Percentiles rank a stretch among this genome's conserved stretches.
phyloP scores from a whole-genome alignment of 2,113 vertebrate genomes.

The Pluvialis apricaria region DNA sequence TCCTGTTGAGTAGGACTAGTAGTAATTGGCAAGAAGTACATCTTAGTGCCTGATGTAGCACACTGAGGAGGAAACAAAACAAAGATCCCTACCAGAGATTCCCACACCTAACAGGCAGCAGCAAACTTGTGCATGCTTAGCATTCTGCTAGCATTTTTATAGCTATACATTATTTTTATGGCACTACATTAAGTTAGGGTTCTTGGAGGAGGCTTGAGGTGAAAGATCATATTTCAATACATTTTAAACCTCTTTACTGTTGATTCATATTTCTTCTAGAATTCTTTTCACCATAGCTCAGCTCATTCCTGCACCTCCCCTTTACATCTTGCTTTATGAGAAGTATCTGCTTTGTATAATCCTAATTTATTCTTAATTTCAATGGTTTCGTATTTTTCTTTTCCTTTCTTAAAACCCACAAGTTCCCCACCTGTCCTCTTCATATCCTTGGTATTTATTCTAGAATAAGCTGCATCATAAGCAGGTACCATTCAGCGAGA shows the following conservation, averaged over 20 bases:
- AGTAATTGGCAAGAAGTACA: not conserved
- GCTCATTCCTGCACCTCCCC: not conserved
- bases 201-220: conserved; percentile 9
- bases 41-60: not conserved
- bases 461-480: not conserved
- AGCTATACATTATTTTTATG: conserved; percentile 22
- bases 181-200: not conserved
- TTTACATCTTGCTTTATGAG: not conserved
- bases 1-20: not conserved
- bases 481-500: not conserved
- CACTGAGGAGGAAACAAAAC: not conserved
- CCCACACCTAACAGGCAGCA: not conserved
- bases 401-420: not conserved
- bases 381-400: not conserved
- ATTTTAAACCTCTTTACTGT: not conserved
- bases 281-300: not conserved
- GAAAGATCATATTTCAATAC: not conserved
- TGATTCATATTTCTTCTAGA: not conserved
- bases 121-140: not conserved
- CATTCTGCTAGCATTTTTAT: not conserved
- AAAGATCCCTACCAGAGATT: not conserved
- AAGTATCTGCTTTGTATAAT: not conserved
- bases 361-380: not conserved
- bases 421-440: not conserved
- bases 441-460: not conserved